Base-by-base conservation (phyloP, 2,888 invertebrate genomes). In the Rambutsinella grinnellia region DNA sequence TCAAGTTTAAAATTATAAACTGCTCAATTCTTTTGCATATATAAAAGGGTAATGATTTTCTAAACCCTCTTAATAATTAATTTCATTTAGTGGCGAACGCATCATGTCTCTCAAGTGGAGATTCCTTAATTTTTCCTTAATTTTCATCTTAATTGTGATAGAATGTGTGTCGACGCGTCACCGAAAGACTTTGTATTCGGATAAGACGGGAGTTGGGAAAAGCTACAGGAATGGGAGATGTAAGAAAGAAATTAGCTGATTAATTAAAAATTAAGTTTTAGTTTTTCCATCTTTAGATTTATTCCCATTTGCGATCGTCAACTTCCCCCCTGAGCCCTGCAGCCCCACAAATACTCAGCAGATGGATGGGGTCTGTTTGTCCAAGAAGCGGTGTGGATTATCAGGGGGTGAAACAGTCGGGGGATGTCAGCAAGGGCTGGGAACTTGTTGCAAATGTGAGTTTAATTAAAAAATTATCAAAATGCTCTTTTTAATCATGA, bases 371-470 rank as follows among this genome's bases (percentile, higher is more conserved):
- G 74, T 75, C 17, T 75, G 74, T 17, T 28, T 75, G 17, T 75
- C 67, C 0, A 67, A 61, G 46, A 24, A 62, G 44, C 54, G 76
- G 53, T 76, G 76, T 27, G 36, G 28, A 23, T 26, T 69, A 2
- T 76, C 76, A 15, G 76, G 66, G 24, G 76, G 76, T 10, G 69
- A 76, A 46, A 28, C 53, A 10, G 60, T 65, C 0, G 76, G 76
- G 0, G 10, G 58, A 0, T 76, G 76, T 36, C 76, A 76, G 24
- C 63, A 69, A 53, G 76, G 76, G 5, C 3, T 61, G 3, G 75
- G 75, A 51, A 76, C 69, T 23, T 76, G 76, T 28, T 76, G 76
- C 65, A 69, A 69, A 58, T 76, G 76, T 76, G 47, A 24, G 56
- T 10, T 24, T n/a, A n/a, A n/a, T n/a, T n/a, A n/a, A n/a, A n/a